phyloP scores from a whole-genome alignment of 2,888 invertebrate genomes.

The Tachina lurida region DNA sequence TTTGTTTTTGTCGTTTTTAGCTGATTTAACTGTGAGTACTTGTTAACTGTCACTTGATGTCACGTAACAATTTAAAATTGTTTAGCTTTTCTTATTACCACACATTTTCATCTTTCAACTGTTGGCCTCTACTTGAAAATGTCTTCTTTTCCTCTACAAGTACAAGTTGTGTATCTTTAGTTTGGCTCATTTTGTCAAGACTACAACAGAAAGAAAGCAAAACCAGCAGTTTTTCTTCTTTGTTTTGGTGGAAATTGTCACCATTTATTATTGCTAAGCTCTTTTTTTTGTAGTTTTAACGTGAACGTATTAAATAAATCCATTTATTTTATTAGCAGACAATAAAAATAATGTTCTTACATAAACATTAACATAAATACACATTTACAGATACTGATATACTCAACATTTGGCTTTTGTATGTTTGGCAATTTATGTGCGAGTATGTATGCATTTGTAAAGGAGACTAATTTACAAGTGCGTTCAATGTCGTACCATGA shows the following conservation, averaged over 20 bases:
- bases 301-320: constrained; percentile 78
- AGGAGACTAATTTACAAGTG: constrained; percentile 75
- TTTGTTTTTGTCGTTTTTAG: constrained; percentile 42
- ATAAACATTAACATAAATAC: constrained; percentile 53
- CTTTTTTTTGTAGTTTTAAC: constrained; percentile 37
- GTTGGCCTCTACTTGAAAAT: constrained; percentile 35
- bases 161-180: background rate
- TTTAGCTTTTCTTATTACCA: constrained; percentile 68
- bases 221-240: constrained; percentile 68
- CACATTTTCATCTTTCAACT: constrained; percentile 71
- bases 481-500: constrained; percentile 67
- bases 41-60: constrained; percentile 71
- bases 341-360: constrained; percentile 79
- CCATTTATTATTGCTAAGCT: constrained; percentile 64
- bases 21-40: constrained; percentile 69
- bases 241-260: constrained; percentile 61
- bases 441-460: constrained; percentile 35
- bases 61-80: constrained; percentile 70
- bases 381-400: constrained; percentile 35
- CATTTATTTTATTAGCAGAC: constrained; percentile 81
- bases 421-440: constrained; percentile 19
- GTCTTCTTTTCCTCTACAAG: constrained; percentile 1
- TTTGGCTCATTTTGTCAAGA: constrained; percentile 23
- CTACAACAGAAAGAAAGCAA: constrained; percentile 32
- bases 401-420: constrained; percentile 21